phyloP scores from a whole-genome alignment of 2,888 invertebrate genomes.

The Trichogramma evanescens region DNA sequence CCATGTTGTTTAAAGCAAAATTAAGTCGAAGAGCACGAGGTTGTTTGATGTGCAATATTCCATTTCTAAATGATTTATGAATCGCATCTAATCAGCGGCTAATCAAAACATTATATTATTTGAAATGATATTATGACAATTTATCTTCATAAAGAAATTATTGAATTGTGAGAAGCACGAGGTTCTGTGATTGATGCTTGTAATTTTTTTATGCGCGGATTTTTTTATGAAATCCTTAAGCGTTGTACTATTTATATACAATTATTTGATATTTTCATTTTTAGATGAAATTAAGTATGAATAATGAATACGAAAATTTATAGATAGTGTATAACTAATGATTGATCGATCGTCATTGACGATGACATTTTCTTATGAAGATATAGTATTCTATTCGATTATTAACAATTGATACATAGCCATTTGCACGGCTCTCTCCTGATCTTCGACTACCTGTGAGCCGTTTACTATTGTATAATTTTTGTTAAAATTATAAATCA shows the following conservation, averaged over 20 bases:
- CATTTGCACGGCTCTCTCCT: constrained; percentile 34
- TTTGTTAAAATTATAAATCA: constrained; percentile 2
- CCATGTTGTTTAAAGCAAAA: constrained; percentile 1
- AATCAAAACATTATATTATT: constrained; percentile 15
- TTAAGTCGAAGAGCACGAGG: constrained; percentile 28
- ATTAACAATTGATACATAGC: constrained; percentile 2
- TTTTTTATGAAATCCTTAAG: no score
- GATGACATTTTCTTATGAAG: no score
- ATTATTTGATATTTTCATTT: no score
- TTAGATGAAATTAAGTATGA: no score
- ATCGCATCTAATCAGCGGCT: constrained; percentile 17
- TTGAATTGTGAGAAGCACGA: background rate
- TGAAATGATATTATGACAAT: background rate
- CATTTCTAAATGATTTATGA: constrained; percentile 9
- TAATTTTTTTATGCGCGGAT: no score
- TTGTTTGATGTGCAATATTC: constrained; percentile 24
- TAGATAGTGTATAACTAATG: no score
- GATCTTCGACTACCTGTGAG: constrained; percentile 37
- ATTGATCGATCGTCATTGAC: no score
- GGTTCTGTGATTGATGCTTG: constrained; percentile 9
- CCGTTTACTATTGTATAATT: constrained; percentile 25
- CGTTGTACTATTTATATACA: no score
- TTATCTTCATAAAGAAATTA: background rate
- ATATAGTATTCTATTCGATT: constrained; percentile 17
- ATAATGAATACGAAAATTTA: no score